A percentile compares a stretch with the other conserved stretches of the same genome.
Conservation (phyloP, 2,113 vertebrate species). For the Scalopus aquaticus region DNA sequence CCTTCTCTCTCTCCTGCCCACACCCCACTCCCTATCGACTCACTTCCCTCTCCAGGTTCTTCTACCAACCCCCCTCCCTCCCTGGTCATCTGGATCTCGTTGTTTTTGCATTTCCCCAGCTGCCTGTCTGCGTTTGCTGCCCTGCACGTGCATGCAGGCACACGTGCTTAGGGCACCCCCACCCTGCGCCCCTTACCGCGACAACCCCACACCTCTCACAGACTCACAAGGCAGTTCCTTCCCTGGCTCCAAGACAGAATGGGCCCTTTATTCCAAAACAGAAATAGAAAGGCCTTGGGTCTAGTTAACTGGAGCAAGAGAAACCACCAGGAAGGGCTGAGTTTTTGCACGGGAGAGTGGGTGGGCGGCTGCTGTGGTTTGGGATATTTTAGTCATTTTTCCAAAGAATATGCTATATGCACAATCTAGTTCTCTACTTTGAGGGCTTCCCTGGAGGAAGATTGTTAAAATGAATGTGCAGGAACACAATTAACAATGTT, state of each 20-base stretch:
- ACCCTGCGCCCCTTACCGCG: neutral
- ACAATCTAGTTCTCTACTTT: neutral
- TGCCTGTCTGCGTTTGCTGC: conserved; percentile 40
- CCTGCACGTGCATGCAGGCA: neutral
- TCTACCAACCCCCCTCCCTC: neutral
- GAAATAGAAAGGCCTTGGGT: neutral
- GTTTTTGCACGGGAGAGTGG: conserved; percentile 35
- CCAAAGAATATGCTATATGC: neutral
- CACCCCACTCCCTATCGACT: neutral
- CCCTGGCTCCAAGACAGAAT: conserved; percentile 50
- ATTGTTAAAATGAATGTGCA: neutral
- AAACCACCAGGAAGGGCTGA: conserved; percentile 11
- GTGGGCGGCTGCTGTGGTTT: conserved; percentile 26
- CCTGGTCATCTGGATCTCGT: conserved; percentile 74
- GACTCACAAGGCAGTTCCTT: conserved; percentile 7
- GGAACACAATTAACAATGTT: neutral
- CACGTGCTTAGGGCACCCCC: neutral
- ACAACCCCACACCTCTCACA: conserved; percentile 34
- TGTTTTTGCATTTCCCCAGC: conserved; percentile 41
- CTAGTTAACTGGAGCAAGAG: conserved; percentile 1
- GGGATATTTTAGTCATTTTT: conserved; percentile 8
- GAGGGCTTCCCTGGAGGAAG: neutral
- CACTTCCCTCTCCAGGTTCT: neutral
- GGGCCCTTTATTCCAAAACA: conserved; percentile 26
- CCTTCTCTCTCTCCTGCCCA: neutral